Base-by-base conservation (phyloP, 2,888 invertebrate genomes). In the Norana najaformis region DNA sequence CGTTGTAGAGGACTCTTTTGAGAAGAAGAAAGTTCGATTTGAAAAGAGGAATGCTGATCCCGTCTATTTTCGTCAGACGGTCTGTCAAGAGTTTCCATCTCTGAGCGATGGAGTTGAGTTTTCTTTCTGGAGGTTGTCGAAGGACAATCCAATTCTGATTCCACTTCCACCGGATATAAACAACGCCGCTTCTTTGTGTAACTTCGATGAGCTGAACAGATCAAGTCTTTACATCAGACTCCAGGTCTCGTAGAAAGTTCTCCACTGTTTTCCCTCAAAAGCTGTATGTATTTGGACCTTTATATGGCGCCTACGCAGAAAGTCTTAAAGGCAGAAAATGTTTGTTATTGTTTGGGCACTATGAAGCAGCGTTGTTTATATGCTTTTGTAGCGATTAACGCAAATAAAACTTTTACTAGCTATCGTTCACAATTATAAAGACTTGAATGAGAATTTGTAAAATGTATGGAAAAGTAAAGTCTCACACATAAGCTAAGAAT, bases 21-120 rank as follows among this genome's bases (percentile, higher is more conserved):
- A 83, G 18, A 83, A 83, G 83, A 83, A 83, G 83, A 83, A 83
- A n/a, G 83, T 83, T 83, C 34, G 5, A 83, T 83, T 83, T n/a
- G 83, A 83, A 83, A 83, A 83, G 83, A 83, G 83, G 20, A 83
- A 83, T 34, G 23, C 34, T 14, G 83, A 83, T 83, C 83, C 83
- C 0, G 8, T 35, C 18, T 36, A 83, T 83, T 83, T 83, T 83
- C 83, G 83, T 35, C 35, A 83, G 35, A 36, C 35, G 35, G 20
- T 83, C 83, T 83, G 35, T 35, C 8, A 83, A 36, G 35, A 83
- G 83, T 83, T 83, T 83, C 83, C 83, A 36, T 35, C 14, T 23
- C 35, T 83, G 34, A 83, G 35, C 83, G 83, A 83, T 83, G 83
- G 36, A 20, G 53, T 53, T 53, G 83, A 83, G 13, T 83, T 83